Evolutionary conservation across 2,797 vertebrate species (phyloP).

Genomic region (Falco columbarius): DNA sequence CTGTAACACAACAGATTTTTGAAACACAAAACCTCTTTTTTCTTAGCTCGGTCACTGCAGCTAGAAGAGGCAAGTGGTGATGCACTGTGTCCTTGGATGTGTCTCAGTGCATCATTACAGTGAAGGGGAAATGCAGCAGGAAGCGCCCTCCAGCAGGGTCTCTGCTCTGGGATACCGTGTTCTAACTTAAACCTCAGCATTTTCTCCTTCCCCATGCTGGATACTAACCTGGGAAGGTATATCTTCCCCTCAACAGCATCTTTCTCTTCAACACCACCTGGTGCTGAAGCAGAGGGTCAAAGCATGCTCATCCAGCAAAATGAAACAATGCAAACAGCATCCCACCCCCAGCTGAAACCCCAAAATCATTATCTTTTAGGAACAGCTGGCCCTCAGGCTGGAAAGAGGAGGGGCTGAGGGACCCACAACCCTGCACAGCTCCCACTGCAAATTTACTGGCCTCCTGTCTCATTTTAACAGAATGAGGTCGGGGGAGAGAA

Average conservation of each 20-base stretch:
- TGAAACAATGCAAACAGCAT: not conserved
- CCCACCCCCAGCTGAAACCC: not conserved
- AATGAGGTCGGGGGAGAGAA: slow-evolving; percentile 45
- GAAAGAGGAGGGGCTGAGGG: not conserved
- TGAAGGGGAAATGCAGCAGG: not conserved
- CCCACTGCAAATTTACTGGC: slow-evolving; percentile 43
- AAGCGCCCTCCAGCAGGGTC: not conserved
- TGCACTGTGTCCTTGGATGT: not conserved
- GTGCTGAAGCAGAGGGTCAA: not conserved
- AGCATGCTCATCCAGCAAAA: not conserved
- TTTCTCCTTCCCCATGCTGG: not conserved
- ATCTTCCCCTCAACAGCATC: not conserved
- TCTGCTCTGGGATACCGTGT: not conserved
- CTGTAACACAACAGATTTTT: not conserved
- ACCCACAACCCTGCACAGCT: not conserved
- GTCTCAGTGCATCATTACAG: not conserved
- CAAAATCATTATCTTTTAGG: slow-evolving; percentile 16
- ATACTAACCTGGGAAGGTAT: not conserved
- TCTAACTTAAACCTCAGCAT: not conserved
- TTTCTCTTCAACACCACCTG: not conserved
- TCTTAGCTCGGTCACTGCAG: not conserved
- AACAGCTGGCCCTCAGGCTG: slow-evolving; percentile 30
- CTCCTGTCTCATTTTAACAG: slow-evolving; percentile 30
- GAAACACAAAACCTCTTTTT: not conserved
- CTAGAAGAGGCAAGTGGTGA: not conserved